These are phyloP conservation scores for Idaea biselata DNA, from an alignment of 2,888 invertebrate genomes.

Conservation along the genomic window DNA sequence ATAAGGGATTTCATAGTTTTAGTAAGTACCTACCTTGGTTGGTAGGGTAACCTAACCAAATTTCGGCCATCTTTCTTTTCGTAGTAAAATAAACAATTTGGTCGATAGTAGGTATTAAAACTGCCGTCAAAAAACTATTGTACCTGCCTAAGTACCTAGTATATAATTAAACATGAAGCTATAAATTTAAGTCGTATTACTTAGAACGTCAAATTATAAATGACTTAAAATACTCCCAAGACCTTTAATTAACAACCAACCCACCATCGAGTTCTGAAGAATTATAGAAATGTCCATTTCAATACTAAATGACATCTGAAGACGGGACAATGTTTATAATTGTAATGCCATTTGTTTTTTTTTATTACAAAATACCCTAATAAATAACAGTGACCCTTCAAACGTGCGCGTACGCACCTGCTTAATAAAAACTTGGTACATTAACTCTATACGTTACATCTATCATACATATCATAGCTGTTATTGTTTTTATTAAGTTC, in stretches of 20 bases:
- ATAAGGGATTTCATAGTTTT: too few species aligned
- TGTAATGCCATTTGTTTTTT: conserved; percentile 62
- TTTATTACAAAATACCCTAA: conserved; percentile 50
- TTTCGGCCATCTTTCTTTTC: too few species aligned
- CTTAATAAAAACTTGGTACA: conserved; percentile 48
- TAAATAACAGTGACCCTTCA: conserved; percentile 52
- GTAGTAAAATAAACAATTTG: too few species aligned
- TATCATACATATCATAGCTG: conserved; percentile 24
- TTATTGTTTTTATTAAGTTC: conserved; percentile 19
- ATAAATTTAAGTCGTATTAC: too few species aligned
- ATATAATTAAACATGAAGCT: not conserved
- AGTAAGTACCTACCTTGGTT: too few species aligned
- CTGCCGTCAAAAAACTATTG: too few species aligned
- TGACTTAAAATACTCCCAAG: conserved; percentile 21
- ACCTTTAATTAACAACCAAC: conserved; percentile 42
- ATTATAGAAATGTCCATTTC: conserved; percentile 50
- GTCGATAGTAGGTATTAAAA: too few species aligned
- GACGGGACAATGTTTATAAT: conserved; percentile 58
- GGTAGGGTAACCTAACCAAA: too few species aligned
- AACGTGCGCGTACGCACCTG: conserved; percentile 64
- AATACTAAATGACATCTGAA: conserved; percentile 47
- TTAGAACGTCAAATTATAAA: conserved; percentile 19
- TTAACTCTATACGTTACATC: conserved; percentile 17
- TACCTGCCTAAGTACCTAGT: too few species aligned
- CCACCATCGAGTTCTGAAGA: conserved; percentile 31